These are phyloP conservation scores for Eupithecia exiguata DNA, from an alignment of 2,888 invertebrate genomes.

Conservation along the genomic window DNA sequence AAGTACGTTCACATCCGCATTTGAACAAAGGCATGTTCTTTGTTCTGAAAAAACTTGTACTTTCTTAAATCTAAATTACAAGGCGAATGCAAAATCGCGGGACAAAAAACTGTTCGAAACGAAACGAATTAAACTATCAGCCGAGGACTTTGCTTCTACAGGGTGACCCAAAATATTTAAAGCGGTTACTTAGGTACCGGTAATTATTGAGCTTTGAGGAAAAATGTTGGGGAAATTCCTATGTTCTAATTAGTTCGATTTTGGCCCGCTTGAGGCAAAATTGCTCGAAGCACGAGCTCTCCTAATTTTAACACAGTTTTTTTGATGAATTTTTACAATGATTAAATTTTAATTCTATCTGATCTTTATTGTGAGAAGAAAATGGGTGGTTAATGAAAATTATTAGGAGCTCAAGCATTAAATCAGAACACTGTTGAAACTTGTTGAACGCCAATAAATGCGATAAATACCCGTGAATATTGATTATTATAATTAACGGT, in stretches of 20 bases:
- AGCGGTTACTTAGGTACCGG: background rate
- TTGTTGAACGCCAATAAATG: no score
- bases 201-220: slow-evolving; percentile 9
- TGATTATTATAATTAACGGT: background rate
- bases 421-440: no score
- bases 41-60: slow-evolving; percentile 36
- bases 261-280: background rate
- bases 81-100: slow-evolving; percentile 58
- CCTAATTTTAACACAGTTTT: background rate
- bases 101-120: slow-evolving; percentile 59
- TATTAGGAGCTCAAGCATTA: background rate
- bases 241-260: background rate
- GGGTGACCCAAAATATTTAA: slow-evolving; percentile 1
- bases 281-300: background rate
- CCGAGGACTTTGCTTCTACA: slow-evolving; percentile 63
- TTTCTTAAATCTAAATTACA: slow-evolving; percentile 56
- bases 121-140: slow-evolving; percentile 80
- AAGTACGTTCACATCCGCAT: slow-evolving; percentile 34
- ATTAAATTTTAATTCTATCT: background rate
- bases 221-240: background rate
- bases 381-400: background rate
- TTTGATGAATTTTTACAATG: background rate
- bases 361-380: background rate
- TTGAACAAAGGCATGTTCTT: slow-evolving; percentile 38
- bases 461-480: no score